Percentiles rank a stretch among this genome's conserved stretches.
phyloP scores from a whole-genome alignment of 1,140 invertebrate genomes.

The Cryptotermes secundus region DNA sequence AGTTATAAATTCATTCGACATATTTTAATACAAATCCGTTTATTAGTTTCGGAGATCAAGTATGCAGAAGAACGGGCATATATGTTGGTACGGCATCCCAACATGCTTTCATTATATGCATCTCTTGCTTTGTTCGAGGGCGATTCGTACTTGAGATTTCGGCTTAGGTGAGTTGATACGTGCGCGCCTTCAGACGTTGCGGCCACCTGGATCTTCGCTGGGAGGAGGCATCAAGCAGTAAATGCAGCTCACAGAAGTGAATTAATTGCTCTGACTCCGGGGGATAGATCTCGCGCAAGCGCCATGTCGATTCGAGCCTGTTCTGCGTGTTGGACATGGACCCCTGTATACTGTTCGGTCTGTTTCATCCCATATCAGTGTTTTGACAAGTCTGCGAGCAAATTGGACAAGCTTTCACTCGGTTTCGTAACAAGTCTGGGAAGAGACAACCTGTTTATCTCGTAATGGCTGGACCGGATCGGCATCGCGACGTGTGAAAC shows the following conservation, averaged over 20 bases:
- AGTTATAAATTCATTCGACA: no score
- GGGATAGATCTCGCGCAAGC: background rate
- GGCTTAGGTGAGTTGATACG: no score
- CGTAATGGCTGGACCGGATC: background rate
- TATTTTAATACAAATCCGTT: no score
- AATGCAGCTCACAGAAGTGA: background rate
- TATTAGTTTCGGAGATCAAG: no score
- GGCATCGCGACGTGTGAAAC: background rate
- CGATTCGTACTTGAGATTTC: no score
- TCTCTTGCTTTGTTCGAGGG: no score
- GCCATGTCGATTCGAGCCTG: background rate
- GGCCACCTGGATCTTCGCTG: no score
- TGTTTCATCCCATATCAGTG: background rate
- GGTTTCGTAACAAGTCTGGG: constrained; percentile 2
- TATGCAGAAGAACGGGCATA: no score
- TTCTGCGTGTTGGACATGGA: background rate
- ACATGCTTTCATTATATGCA: no score
- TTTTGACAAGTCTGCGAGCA: constrained; percentile 4
- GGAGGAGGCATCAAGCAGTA: no score
- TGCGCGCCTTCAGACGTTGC: no score
- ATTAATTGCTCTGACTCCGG: background rate
- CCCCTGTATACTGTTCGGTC: background rate
- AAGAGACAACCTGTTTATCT: background rate
- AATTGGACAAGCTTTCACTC: constrained; percentile 5
- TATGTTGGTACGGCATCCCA: no score